Evolutionary conservation across 2,113 vertebrate genomes (phyloP), one percentile per base, ranked within the genome.

Genomic region (Pterocles orientalis): DNA sequence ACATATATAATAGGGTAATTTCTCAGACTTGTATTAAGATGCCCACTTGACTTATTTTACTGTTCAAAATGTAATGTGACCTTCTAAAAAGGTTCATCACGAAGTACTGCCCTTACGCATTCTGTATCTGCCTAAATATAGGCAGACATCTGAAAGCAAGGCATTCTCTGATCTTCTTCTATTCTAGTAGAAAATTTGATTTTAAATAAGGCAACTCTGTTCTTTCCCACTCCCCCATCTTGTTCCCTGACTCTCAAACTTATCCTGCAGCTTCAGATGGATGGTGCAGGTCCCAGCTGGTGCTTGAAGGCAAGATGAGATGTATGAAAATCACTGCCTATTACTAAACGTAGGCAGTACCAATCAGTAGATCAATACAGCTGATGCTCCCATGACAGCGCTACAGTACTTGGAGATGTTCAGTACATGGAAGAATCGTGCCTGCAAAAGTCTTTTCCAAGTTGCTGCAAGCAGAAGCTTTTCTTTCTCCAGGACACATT

Each of bases 341-440:
- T 81, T 73, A 70, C 72, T 75, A 66, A 81, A 73, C 1, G 0
- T 6, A 75, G 56, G 60, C 64, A 78, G 56, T 28, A 82, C 33
- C 77, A 45, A 84, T 36, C 60, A 81, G 80, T 17, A 95, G 72
- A 92, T 77, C 76, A 84, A 92, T 64, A 78, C 53, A 91, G 73
- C 86, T 94, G 93, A 94, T 91, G 86, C 80, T 89, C 83, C 73
- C 69, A 54, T 36, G 60, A 73, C 39, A 88, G 76, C 48, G 79
- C 91, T 36, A 48, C 73, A 61, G 61, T 8, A 2, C 34, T 88
- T 69, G 12, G 0, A 86, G 71, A 77, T 39, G 56, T 26, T 92
- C 25, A 50, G 36, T 18, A 80, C 36, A 19, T 10, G 12, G 60
- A 84, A 65, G 48, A 88, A 91, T 61, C 33, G 9, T 8, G 5